These are phyloP conservation scores for Ceraclea dissimilis DNA, from an alignment of 2,888 invertebrate species.

Conservation along the genomic window DNA sequence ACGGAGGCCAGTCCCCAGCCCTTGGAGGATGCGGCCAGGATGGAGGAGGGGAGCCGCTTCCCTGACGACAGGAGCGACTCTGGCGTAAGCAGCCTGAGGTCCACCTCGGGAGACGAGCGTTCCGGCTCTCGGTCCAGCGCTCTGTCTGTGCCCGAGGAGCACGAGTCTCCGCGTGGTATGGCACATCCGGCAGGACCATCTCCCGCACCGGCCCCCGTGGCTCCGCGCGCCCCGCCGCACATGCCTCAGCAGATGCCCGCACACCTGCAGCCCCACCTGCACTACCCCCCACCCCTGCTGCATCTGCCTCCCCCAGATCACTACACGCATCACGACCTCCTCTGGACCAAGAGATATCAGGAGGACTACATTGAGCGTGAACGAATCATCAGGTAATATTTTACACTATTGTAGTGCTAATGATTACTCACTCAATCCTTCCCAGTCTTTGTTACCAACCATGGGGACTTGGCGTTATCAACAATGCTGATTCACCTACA, in stretches of 20 bases:
- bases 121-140: conserved; percentile 69
- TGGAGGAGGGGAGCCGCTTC: conserved; percentile 33
- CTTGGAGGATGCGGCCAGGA: conserved; percentile 28
- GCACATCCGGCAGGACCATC: conserved; percentile 37
- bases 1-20: conserved; percentile 17
- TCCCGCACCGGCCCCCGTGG: conserved; percentile 33
- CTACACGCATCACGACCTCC: conserved; percentile 32
- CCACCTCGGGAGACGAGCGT: conserved; percentile 65
- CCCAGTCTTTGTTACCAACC: too few species aligned
- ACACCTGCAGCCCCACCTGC: conserved; percentile 30
- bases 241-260: conserved; percentile 30
- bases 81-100: conserved; percentile 69
- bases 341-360: conserved; percentile 36
- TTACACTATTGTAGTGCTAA: too few species aligned
- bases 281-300: conserved; percentile 32
- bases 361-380: conserved; percentile 53
- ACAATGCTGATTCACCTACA: too few species aligned
- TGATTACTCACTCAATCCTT: too few species aligned
- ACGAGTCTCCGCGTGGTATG: conserved; percentile 47
- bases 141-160: conserved; percentile 66
- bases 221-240: conserved; percentile 28
- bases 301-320: conserved; percentile 30
- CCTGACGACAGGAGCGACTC: conserved; percentile 49
- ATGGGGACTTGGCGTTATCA: too few species aligned
- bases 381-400: conserved; percentile 31